phyloP scores from a whole-genome alignment of 2,888 invertebrate species.

The Thecophora atra region DNA sequence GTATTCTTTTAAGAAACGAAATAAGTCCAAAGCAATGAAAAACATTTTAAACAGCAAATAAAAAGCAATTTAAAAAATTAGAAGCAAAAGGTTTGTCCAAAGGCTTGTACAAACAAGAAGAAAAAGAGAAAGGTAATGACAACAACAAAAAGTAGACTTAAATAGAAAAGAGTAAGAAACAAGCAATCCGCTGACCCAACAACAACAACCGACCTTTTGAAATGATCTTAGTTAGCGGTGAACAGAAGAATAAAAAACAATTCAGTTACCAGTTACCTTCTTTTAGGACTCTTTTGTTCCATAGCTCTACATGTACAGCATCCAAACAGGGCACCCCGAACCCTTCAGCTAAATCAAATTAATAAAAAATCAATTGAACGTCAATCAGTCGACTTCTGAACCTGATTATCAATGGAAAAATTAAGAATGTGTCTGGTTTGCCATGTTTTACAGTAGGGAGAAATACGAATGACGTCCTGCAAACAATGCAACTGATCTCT shows the following conservation, averaged over 20 bases:
- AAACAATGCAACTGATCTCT: background rate
- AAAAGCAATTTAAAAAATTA: background rate
- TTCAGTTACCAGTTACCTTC: background rate
- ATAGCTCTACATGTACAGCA: background rate
- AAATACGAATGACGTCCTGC: background rate
- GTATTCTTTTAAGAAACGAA: background rate
- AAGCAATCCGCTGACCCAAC: background rate
- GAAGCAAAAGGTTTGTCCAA: background rate
- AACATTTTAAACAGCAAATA: background rate
- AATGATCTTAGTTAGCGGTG: background rate
- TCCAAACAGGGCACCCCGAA: background rate
- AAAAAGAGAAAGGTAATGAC: background rate
- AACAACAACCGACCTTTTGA: background rate
- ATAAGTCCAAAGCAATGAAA: background rate
- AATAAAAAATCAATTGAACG: conserved; percentile 23
- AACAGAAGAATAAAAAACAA: background rate
- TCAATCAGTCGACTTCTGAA: conserved; percentile 27
- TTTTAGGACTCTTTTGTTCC: background rate
- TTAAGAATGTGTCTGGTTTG: background rate
- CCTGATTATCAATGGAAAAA: conserved; percentile 4
- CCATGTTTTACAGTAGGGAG: background rate
- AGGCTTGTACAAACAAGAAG: background rate
- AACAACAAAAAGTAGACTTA: background rate
- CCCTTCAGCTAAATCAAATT: conserved; percentile 30
- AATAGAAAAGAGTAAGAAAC: background rate